Evolutionary conservation across 2,888 invertebrate genomes (phyloP), one percentile per base, ranked within the genome.

Genomic region (Fragum sueziense): DNA sequence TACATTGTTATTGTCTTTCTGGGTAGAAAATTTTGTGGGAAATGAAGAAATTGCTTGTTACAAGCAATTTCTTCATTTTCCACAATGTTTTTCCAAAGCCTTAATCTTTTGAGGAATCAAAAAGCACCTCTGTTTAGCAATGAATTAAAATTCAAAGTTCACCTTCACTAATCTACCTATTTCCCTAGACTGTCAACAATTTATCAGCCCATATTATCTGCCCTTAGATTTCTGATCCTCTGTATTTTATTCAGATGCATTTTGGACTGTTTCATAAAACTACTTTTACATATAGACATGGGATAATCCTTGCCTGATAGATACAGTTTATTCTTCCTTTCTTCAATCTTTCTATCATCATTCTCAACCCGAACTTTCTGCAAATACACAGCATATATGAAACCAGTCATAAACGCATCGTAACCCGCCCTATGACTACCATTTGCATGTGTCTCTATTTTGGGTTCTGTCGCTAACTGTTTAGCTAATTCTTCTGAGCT

Each of bases 361-460:
- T 80, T 54, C 17, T 73, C 68, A 3, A 52, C 65, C 2, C 52
- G 67, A 7, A 73, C 74, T 54, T 88, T 82, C 14, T 86, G 74
- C 4, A 91, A 41, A 72, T 90, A 91, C 31, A 85, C 86, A 3
- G 93, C 91, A 85, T 93, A 91, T 47, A 90, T 88, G 79, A 91
- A 93, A 3, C 93, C 93, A 20, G 94, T 94, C 93, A 94, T 94
- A 80, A 93, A 94, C 0, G 93, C 93, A 88, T 94, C 94, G 87
- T 91, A 93, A 0, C 94, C 94, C 59, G 94, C 93, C 22, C 93
- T 81, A 86, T 94, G 94, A 33, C 92, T 90, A 6, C 90, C 89
- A 70, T 84, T 86, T 20, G 79, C 80, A 68, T 77, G 74, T 31
- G 74, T 74, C 11, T 62, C 33, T 22, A 33, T 22, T n/a, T 41